Conservation (phyloP, 2,113 vertebrate species). For the Antigone vipio region DNA sequence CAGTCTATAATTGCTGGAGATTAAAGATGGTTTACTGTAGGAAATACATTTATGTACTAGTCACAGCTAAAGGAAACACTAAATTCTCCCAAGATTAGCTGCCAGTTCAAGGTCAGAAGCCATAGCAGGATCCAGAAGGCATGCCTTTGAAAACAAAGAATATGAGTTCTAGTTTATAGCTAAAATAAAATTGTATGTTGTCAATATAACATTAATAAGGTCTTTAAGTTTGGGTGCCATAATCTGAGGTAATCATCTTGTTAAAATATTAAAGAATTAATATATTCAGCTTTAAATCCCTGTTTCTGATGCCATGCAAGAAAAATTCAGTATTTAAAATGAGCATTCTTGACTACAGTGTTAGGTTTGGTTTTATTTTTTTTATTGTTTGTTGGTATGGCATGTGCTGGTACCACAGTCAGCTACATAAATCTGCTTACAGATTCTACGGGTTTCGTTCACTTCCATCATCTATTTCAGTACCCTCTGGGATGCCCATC, state of each 20-base stretch:
- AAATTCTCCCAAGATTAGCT: conserved; percentile 74
- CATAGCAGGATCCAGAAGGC: conserved; percentile 65
- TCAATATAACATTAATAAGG: not conserved
- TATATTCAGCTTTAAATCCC: not conserved
- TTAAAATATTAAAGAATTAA: not conserved
- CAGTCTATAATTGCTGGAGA: not conserved
- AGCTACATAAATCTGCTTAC: not conserved
- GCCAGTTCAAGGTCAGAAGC: conserved; percentile 71
- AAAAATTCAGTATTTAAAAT: not conserved
- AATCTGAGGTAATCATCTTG: not conserved
- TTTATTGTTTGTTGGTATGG: not conserved
- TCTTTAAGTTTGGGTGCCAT: not conserved
- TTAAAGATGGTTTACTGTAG: not conserved
- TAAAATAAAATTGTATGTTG: not conserved
- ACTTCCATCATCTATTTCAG: not conserved
- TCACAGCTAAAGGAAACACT: not conserved
- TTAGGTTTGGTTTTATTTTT: not conserved
- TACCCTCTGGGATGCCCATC: not conserved
- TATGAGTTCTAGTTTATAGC: not conserved
- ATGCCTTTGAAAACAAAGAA: conserved; percentile 67
- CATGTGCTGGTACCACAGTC: not conserved
- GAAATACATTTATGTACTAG: not conserved
- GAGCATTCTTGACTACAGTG: not conserved
- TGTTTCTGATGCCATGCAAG: not conserved
- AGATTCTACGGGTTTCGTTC: not conserved